Percentiles rank a stretch among this genome's conserved stretches.
Evolutionary conservation across 2,113 vertebrate genomes (phyloP).

Genomic region (Cettia cetti): DNA sequence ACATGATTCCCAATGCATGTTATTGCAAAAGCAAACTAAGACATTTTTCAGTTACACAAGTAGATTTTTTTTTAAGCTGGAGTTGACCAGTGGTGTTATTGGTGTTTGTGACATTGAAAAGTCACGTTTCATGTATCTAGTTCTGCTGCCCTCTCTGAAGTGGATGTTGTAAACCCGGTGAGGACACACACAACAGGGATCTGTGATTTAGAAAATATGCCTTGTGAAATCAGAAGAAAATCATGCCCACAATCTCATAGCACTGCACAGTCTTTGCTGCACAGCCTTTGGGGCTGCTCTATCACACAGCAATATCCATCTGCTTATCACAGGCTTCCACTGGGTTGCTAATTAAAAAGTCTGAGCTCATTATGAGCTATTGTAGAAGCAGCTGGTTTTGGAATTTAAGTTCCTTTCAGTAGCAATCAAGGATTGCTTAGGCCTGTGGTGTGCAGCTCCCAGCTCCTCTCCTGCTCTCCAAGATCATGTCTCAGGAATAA

Average conservation of each 20-base stretch:
- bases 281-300: not conserved
- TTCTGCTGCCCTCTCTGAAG: not conserved
- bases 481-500: not conserved
- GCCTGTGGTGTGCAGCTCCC: not conserved
- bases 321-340: not conserved
- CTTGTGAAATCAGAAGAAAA: not conserved
- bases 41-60: not conserved
- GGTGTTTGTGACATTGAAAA: not conserved
- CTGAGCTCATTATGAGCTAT: not conserved
- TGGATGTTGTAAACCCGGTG: not conserved
- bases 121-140: not conserved
- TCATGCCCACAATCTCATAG: not conserved
- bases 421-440: not conserved
- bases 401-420: not conserved
- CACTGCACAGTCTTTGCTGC: not conserved
- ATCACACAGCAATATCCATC: accelerated
- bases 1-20: not conserved
- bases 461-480: not conserved
- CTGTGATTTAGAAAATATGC: not conserved
- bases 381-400: not conserved
- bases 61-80: not conserved
- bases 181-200: not conserved
- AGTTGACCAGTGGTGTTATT: not conserved
- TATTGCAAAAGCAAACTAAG: conserved; percentile 1
- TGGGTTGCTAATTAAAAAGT: not conserved